A percentile compares a stretch with the other conserved stretches of the same genome.
These are phyloP conservation scores for Valencia hispanica DNA, from an alignment of 2,797 vertebrate species.

Conservation along the genomic window DNA sequence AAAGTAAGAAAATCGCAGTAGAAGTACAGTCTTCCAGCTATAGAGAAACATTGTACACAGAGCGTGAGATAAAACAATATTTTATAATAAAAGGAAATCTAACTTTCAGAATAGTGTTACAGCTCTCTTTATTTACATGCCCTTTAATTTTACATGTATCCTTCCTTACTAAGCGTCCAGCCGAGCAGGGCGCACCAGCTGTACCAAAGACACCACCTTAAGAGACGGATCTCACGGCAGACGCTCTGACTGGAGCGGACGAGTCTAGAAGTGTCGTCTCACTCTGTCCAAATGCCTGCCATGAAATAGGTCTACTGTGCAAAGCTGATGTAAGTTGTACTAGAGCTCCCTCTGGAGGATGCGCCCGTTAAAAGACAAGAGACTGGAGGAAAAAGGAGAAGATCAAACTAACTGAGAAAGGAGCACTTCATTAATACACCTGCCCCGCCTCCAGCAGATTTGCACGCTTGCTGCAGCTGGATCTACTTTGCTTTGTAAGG, in stretches of 20 bases:
- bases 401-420: constrained; percentile 23
- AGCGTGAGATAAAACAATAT: not conserved
- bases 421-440: constrained; percentile 20
- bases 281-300: not conserved
- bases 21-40: constrained; percentile 30
- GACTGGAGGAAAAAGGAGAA: constrained; percentile 2
- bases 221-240: too few species aligned
- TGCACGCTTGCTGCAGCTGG: constrained; percentile 23
- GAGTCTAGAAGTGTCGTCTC: not conserved
- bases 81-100: constrained; percentile 15
- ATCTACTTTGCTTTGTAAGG: constrained; percentile 34
- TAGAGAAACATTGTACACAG: constrained; percentile 10
- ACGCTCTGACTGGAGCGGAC: too few species aligned
- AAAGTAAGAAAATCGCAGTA: constrained; percentile 13
- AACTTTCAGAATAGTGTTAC: constrained; percentile 32
- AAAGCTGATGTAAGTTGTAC: constrained; percentile 19
- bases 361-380: constrained; percentile 3
- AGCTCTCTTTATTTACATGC: constrained; percentile 68
- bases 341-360: constrained; percentile 39
- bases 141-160: constrained; percentile 50
- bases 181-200: constrained; percentile 38
- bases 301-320: not conserved
- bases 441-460: constrained; percentile 31
- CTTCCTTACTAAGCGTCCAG: constrained; percentile 45
- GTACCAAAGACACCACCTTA: constrained; percentile 26